phyloP scores from a whole-genome alignment of 1,140 invertebrate species.

The Geopemphigus sp. region DNA sequence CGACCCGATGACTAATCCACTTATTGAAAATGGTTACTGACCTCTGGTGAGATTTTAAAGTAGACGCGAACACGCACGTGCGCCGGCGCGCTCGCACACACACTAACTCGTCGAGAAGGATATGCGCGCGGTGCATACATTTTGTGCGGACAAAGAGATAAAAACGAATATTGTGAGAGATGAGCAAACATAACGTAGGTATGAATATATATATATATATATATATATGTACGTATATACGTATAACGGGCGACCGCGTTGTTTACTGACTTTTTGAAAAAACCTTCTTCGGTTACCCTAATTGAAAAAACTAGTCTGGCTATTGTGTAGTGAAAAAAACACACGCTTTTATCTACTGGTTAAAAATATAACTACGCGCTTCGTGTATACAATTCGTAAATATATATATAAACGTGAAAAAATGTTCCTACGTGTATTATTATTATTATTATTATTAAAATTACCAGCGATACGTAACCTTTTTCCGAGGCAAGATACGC shows the following conservation, averaged over 20 bases:
- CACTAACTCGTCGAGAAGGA: neutral
- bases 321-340: neutral
- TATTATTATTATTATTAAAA: no score
- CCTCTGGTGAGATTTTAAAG: slow-evolving; percentile 15
- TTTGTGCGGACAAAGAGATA: slow-evolving; percentile 35
- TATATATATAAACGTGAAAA: no score
- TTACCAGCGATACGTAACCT: no score
- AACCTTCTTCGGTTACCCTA: slow-evolving; percentile 34
- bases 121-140: neutral
- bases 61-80: neutral
- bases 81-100: no score
- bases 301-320: slow-evolving; percentile 41
- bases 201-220: no score
- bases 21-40: slow-evolving; percentile 39
- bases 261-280: slow-evolving; percentile 43
- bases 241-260: slow-evolving; percentile 17
- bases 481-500: no score
- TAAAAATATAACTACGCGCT: neutral
- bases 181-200: slow-evolving; percentile 6
- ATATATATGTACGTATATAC: no score
- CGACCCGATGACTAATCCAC: slow-evolving; percentile 15
- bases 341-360: neutral
- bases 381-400: neutral
- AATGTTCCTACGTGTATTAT: no score
- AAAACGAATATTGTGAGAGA: slow-evolving; percentile 29